A percentile compares a stretch with the other conserved stretches of the same genome.
Evolutionary conservation across 2,797 vertebrate genomes (phyloP).

Genomic region (Pangasius krempfi): DNA sequence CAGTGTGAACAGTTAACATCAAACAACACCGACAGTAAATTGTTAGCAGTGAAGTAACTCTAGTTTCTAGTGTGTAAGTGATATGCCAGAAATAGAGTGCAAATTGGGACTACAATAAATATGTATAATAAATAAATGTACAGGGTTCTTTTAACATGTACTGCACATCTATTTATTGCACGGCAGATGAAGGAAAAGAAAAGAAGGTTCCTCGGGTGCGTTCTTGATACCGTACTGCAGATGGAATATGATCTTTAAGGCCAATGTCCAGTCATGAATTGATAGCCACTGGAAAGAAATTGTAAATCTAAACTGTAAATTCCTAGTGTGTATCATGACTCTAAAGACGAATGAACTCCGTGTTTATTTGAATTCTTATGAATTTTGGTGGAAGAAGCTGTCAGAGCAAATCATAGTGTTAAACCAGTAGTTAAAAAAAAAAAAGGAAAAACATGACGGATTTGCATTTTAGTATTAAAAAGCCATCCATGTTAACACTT

Average conservation of each 20-base stretch:
- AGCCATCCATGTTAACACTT: not conserved
- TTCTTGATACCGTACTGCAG: not conserved
- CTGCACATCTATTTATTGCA: not conserved
- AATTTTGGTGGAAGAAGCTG: not conserved
- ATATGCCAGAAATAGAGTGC: not conserved
- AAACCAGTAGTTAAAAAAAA: not conserved
- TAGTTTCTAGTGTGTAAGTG: not conserved
- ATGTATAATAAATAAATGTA: not conserved
- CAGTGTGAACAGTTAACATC: not conserved
- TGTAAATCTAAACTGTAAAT: not conserved
- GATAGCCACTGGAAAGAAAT: not conserved
- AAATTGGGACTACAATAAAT: not conserved
- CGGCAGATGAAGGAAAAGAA: not conserved
- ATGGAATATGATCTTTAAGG: not conserved
- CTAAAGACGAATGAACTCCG: not conserved
- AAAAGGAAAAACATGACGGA: not conserved
- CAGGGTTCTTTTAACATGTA: not conserved
- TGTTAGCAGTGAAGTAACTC: not conserved
- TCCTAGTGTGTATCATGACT: not conserved
- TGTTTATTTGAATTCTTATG: not conserved
- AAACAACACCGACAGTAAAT: not conserved
- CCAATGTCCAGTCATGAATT: not conserved
- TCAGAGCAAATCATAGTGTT: not conserved
- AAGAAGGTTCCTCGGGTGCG: not conserved
- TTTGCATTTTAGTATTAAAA: not conserved